Conservation (phyloP, 2,113 vertebrate genomes). For the Haemorhous mexicanus region DNA sequence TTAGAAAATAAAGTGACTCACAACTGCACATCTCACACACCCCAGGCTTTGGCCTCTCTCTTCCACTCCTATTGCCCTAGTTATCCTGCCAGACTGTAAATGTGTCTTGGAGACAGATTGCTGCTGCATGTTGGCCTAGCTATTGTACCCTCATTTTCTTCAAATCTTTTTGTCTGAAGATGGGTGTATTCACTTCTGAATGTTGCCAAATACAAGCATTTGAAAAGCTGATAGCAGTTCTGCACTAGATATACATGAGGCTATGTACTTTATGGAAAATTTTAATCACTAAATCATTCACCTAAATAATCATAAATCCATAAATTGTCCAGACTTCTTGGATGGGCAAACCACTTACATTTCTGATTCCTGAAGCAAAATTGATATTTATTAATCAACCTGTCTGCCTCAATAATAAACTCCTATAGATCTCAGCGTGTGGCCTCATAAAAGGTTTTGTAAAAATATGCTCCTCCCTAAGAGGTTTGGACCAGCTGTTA, state of each 20-base stretch:
- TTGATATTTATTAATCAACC: constrained; percentile 48
- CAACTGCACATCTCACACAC: background rate
- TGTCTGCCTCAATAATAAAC: constrained; percentile 27
- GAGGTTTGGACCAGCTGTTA: constrained; percentile 40
- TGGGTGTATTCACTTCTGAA: background rate
- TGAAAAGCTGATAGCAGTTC: background rate
- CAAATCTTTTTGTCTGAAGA: background rate
- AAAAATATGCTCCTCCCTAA: constrained; percentile 38
- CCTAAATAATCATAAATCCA: background rate
- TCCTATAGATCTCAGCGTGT: background rate
- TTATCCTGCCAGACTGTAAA: constrained; percentile 27
- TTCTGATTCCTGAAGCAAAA: constrained; percentile 32
- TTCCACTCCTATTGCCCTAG: background rate
- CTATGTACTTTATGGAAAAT: background rate
- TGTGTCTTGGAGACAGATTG: background rate
- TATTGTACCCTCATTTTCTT: constrained; percentile 15
- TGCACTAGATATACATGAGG: background rate
- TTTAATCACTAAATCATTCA: background rate
- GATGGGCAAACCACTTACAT: background rate
- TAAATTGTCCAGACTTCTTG: background rate
- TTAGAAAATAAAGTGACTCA: constrained; percentile 8
- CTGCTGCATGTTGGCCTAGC: background rate
- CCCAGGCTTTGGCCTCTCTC: background rate
- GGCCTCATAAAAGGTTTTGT: constrained; percentile 39
- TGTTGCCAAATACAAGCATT: background rate